These are phyloP conservation scores for Eristalis arbustorum DNA, from an alignment of 2,888 invertebrate genomes.

Conservation along the genomic window DNA sequence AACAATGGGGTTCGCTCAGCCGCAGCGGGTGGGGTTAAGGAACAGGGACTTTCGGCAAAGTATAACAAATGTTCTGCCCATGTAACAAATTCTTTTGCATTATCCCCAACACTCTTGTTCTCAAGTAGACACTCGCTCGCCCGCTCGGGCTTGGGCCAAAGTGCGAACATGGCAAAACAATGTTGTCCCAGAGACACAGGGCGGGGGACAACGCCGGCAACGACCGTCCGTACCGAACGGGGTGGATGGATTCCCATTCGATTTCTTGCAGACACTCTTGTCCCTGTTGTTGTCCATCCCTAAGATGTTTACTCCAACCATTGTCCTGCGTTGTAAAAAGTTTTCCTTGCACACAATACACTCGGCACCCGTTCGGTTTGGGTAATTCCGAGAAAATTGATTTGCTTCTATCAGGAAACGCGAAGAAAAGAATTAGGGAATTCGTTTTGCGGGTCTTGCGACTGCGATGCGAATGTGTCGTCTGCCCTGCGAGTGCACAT, in stretches of 20 bases:
- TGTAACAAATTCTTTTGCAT: conserved; percentile 59
- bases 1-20: not conserved
- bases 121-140: not conserved
- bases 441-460: conserved; percentile 37
- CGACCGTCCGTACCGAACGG: not conserved
- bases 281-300: conserved; percentile 6
- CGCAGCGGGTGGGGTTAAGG: not conserved
- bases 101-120: conserved; percentile 30
- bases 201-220: not conserved
- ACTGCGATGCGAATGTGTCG: conserved; percentile 22
- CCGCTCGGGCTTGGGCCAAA: conserved; percentile 21
- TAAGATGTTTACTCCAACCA: conserved; percentile 40
- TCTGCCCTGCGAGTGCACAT: not conserved
- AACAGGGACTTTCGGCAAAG: conserved; percentile 33
- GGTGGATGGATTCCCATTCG: conserved; percentile 30
- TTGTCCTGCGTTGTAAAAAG: conserved; percentile 51
- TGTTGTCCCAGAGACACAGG: conserved; percentile 26
- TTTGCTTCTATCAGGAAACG: conserved; percentile 75
- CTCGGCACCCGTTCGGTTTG: conserved; percentile 68
- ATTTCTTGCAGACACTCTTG: not conserved
- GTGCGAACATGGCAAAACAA: conserved; percentile 62
- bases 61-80: conserved; percentile 59
- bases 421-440: conserved; percentile 59
- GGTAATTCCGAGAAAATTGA: conserved; percentile 77
- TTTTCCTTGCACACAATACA: conserved; percentile 17